These are phyloP conservation scores for Gymnodraco acuticeps DNA, from an alignment of 2,797 vertebrate species.

Conservation along the genomic window DNA sequence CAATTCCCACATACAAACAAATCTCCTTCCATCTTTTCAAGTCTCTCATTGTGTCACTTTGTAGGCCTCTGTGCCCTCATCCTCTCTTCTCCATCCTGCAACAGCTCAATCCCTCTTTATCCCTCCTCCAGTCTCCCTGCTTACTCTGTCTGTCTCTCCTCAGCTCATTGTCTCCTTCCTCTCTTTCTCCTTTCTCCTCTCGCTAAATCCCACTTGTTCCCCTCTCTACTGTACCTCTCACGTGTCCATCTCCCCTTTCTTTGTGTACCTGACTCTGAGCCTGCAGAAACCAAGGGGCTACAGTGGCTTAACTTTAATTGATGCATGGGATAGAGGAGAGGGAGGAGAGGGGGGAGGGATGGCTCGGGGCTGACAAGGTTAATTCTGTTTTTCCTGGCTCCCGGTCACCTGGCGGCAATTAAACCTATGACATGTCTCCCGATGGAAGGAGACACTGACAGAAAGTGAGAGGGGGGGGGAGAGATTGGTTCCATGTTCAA, in stretches of 20 bases:
- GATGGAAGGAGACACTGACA: slow-evolving; percentile 28
- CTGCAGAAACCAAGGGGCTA: slow-evolving; percentile 59
- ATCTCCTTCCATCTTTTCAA: slow-evolving; percentile 18
- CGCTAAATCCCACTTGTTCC: slow-evolving; percentile 46
- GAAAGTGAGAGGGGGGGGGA: slow-evolving; percentile 13
- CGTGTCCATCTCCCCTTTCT: slow-evolving; percentile 8
- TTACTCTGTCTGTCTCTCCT: slow-evolving; percentile 52
- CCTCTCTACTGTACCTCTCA: slow-evolving; percentile 43
- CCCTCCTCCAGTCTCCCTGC: slow-evolving; percentile 56
- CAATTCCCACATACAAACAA: neutral
- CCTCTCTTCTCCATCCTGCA: slow-evolving; percentile 51
- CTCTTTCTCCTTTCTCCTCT: slow-evolving; percentile 5
- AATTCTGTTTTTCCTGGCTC: slow-evolving; percentile 82
- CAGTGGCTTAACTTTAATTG: slow-evolving; percentile 79
- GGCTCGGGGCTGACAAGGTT: slow-evolving; percentile 81
- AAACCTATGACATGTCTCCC: slow-evolving; percentile 73
- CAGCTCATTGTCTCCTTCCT: slow-evolving; percentile 47
- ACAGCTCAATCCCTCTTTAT: slow-evolving; percentile 69
- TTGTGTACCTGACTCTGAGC: slow-evolving; percentile 68
- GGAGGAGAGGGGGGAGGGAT: slow-evolving; percentile 40
- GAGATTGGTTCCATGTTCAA: slow-evolving; percentile 38
- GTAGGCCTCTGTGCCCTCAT: slow-evolving; percentile 43
- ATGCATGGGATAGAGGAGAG: slow-evolving; percentile 66
- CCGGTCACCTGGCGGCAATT: slow-evolving; percentile 77
- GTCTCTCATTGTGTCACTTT: slow-evolving; percentile 5